These are phyloP conservation scores for Oegoconia quadripuncta DNA, from an alignment of 2,888 invertebrate genomes.

Conservation along the genomic window DNA sequence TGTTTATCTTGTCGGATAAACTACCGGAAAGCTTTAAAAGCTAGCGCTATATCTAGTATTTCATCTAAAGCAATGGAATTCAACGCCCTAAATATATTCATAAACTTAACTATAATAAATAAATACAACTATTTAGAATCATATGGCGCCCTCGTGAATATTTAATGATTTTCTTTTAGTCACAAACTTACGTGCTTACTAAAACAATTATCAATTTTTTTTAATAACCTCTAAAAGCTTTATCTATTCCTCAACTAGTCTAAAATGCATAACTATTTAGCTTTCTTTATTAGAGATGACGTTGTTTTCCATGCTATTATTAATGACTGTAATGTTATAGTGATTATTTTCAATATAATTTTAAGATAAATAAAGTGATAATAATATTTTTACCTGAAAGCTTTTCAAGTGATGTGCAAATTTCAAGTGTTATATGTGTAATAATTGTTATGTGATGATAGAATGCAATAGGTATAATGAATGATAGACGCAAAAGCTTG, in stretches of 20 bases:
- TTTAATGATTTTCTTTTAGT: slow-evolving; percentile 16
- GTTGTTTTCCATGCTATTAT: slow-evolving; percentile 48
- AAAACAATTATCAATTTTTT: slow-evolving; percentile 27
- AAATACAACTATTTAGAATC: slow-evolving; percentile 17
- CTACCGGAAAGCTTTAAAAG: slow-evolving; percentile 18
- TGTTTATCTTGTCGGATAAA: neutral
- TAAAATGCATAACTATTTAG: slow-evolving; percentile 54
- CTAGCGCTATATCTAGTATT: slow-evolving; percentile 19
- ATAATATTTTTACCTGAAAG: neutral
- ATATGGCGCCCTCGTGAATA: slow-evolving; percentile 20
- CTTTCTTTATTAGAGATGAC: slow-evolving; percentile 29
- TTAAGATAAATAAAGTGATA: neutral
- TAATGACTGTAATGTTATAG: neutral
- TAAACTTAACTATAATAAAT: slow-evolving; percentile 6
- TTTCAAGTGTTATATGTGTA: slow-evolving; percentile 28
- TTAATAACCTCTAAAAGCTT: slow-evolving; percentile 48
- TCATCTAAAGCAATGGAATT: slow-evolving; percentile 25
- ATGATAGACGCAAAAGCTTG: slow-evolving; percentile 44
- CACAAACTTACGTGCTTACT: slow-evolving; percentile 37
- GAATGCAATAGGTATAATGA: slow-evolving; percentile 26
- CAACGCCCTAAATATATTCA: slow-evolving; percentile 6
- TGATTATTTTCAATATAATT: neutral
- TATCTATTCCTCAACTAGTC: slow-evolving; percentile 50
- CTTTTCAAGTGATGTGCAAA: slow-evolving; percentile 23
- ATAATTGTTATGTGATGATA: slow-evolving; percentile 28